phyloP scores from a whole-genome alignment of 2,797 vertebrate species.

The Dendrocincla tyrannina region DNA sequence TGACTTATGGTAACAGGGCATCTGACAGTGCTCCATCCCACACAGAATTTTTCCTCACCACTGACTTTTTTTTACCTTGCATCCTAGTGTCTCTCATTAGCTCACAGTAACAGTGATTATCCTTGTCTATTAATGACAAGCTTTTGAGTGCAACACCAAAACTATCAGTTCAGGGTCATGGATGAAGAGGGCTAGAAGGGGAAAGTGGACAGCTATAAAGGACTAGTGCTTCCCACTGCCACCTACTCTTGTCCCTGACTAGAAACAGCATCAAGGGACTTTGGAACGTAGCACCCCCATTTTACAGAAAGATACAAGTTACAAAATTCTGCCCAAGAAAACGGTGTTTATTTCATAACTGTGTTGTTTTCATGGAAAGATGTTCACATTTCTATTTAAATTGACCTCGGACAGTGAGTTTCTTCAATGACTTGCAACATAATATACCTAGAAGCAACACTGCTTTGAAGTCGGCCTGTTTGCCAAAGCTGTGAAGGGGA shows the following conservation, averaged over 20 bases:
- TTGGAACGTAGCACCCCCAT: neutral
- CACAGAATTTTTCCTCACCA: neutral
- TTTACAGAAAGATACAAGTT: neutral
- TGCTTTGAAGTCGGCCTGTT: neutral
- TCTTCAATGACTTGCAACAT: neutral
- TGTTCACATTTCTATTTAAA: neutral
- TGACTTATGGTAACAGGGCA: neutral
- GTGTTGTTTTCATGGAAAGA: neutral
- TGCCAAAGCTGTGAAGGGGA: neutral
- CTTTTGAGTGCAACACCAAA: neutral
- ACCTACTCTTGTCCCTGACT: rapidly evolving
- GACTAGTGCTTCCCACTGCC: neutral
- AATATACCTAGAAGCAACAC: neutral
- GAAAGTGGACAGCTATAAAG: neutral
- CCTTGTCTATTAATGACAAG: neutral
- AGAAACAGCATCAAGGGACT: neutral
- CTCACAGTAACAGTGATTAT: neutral
- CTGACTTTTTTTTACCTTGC: neutral
- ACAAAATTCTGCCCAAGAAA: neutral
- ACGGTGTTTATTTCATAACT: neutral
- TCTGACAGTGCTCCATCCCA: neutral
- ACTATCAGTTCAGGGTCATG: neutral
- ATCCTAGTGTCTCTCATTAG: neutral
- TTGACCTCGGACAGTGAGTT: neutral
- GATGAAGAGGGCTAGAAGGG: neutral